Evolutionary conservation across 2,888 invertebrate genomes (phyloP).

Genomic region (Lasioglossum vierecki): DNA sequence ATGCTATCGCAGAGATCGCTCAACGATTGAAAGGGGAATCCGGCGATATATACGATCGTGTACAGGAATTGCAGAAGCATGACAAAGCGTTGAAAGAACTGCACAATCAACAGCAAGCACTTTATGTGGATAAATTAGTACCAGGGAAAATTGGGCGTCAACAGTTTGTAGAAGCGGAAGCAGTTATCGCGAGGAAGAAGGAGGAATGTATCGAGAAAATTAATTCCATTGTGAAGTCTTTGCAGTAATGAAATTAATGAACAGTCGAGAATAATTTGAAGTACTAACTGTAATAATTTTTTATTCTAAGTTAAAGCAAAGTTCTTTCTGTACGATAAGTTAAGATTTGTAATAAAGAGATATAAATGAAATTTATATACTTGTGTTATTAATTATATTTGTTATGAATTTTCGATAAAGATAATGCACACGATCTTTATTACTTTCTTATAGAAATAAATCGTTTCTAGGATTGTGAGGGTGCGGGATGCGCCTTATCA

Average conservation of each 20-base stretch:
- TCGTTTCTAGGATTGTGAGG: no score
- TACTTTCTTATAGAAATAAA: no score
- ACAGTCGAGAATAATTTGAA: slow-evolving; percentile 33
- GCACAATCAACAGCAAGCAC: slow-evolving; percentile 84
- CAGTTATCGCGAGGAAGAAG: slow-evolving; percentile 85
- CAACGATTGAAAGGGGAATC: slow-evolving; percentile 87
- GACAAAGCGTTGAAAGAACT: slow-evolving; percentile 85
- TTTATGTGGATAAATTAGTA: slow-evolving; percentile 87
- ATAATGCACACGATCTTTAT: background rate
- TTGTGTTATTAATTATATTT: background rate
- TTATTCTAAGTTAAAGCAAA: slow-evolving; percentile 40
- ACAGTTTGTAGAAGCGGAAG: slow-evolving; percentile 87
- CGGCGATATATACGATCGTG: slow-evolving; percentile 87
- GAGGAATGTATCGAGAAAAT: slow-evolving; percentile 86
- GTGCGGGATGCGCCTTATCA: no score
- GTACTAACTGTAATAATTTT: slow-evolving; percentile 46
- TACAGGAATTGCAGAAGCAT: slow-evolving; percentile 86
- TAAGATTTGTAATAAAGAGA: slow-evolving; percentile 66
- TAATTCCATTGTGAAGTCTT: slow-evolving; percentile 84
- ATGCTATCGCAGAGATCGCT: slow-evolving; percentile 85
- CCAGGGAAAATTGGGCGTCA: slow-evolving; percentile 86
- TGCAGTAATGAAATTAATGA: slow-evolving; percentile 76
- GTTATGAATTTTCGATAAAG: background rate
- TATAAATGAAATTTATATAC: slow-evolving; percentile 19
- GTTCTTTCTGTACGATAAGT: slow-evolving; percentile 49